Conservation (phyloP, 2,888 invertebrate species). For the Phalera bucephala region DNA sequence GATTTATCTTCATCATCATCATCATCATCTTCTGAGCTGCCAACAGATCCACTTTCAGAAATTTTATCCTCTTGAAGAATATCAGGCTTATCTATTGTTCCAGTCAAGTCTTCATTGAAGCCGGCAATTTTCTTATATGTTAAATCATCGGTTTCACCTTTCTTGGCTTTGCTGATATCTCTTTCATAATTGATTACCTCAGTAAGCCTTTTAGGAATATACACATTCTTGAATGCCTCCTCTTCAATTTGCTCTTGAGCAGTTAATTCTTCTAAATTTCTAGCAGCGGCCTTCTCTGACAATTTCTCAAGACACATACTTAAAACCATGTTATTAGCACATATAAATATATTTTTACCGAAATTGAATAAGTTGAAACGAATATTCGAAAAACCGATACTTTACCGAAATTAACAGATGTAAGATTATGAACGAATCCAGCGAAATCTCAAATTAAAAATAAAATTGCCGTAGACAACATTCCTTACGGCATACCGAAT, state of each 20-base stretch:
- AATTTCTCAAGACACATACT: slow-evolving; percentile 90
- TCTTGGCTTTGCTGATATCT: slow-evolving; percentile 91
- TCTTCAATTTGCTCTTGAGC: slow-evolving; percentile 92
- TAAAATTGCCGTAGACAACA: too few species aligned
- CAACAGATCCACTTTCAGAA: slow-evolving; percentile 55
- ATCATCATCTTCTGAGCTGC: slow-evolving; percentile 49
- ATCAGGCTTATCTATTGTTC: slow-evolving; percentile 86
- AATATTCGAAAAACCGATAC: too few species aligned
- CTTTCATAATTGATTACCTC: slow-evolving; percentile 94
- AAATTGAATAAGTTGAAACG: too few species aligned
- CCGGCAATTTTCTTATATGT: slow-evolving; percentile 95
- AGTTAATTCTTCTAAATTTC: slow-evolving; percentile 85
- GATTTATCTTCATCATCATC: too few species aligned
- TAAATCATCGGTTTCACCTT: slow-evolving; percentile 87
- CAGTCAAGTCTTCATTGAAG: slow-evolving; percentile 90
- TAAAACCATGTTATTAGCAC: too few species aligned
- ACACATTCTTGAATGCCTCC: slow-evolving; percentile 96
- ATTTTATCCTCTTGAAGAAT: slow-evolving; percentile 78
- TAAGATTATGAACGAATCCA: too few species aligned
- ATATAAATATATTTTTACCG: too few species aligned
- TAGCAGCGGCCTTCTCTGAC: slow-evolving; percentile 85
- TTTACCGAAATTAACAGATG: too few species aligned
- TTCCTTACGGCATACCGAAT: too few species aligned
- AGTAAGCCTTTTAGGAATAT: slow-evolving; percentile 95
- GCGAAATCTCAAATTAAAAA: too few species aligned